These are phyloP conservation scores for Holothuria scabra DNA, from an alignment of 53 echinoderm and acorn worm genomes.

Conservation along the genomic window DNA sequence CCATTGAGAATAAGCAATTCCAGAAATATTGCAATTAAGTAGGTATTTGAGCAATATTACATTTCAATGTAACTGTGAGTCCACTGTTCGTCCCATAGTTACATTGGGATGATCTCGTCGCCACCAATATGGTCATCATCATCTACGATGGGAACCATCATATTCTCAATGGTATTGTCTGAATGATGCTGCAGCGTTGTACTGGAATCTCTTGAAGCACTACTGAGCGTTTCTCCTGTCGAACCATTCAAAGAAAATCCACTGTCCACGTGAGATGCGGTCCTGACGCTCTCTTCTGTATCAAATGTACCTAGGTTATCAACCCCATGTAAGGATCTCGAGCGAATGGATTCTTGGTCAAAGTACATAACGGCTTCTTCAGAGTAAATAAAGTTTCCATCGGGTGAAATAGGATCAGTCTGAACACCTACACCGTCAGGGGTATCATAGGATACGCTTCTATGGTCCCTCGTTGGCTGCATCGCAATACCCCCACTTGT, in stretches of 20 bases:
- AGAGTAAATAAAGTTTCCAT: conserved; percentile 18
- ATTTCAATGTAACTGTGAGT: too few species aligned
- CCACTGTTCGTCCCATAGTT: too few species aligned
- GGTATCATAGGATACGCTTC: conserved; percentile 7
- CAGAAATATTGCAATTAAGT: too few species aligned
- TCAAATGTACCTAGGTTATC: not conserved
- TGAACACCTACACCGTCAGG: not conserved
- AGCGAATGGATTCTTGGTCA: not conserved
- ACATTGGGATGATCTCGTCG: too few species aligned
- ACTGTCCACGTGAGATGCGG: conserved; percentile 15
- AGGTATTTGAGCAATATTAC: too few species aligned
- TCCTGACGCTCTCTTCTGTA: not conserved
- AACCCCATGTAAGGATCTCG: not conserved
- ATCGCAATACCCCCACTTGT: not conserved
- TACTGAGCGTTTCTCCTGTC: not conserved
- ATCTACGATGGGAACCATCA: conserved; percentile 24
- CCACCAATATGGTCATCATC: not conserved
- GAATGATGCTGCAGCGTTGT: not conserved
- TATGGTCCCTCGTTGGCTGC: not conserved
- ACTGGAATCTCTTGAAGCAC: too few species aligned
- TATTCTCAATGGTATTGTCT: conserved; percentile 1
- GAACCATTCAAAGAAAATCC: conserved; percentile 14
- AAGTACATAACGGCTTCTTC: conserved; percentile 13
- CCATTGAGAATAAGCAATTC: too few species aligned
- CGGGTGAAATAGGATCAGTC: not conserved